Evolutionary conservation across 35 echinoderm and acorn worm species (phyloP), one percentile per base, ranked within the genome.

Genomic region (Ophioderma brevispina): DNA sequence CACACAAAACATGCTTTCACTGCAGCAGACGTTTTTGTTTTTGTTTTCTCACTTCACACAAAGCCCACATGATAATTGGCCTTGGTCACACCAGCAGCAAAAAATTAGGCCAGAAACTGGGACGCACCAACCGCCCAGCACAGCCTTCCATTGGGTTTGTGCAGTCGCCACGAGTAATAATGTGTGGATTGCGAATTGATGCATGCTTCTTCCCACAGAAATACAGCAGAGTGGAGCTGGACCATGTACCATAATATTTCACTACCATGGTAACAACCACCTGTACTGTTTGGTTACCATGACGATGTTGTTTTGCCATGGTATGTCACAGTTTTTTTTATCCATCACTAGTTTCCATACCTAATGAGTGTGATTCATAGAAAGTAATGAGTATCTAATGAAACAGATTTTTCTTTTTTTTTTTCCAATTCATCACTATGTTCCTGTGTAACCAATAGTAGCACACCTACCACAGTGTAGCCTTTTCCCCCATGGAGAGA

Each of bases 201-300:
- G 59, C 59, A 30, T 70, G 23, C 59, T 70, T 70, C 59, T 70
- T 70, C 59, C 59, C 59, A 70, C 59, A 70, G 59, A 70, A 70
- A 70, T 11, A 21, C 46, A 52, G 46, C 46, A 52, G 46, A 52
- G 46, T 52, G 46, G n/a, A 13, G 41, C 2, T 25, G 2, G 59
- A 70, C 59, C 4, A 70, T 30, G 2, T 15, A 30, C 59, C 59
- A 18, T 25, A 70, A 70, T 70, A 70, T 70, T 70, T 70, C 15
- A 70, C 59, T 30, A 30, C 59, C 59, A 70, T 70, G 59, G 59
- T 25, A 70, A 70, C 59, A 70, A 70, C 59, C 59, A 70, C 59
- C 59, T 70, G 59, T 70, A 70, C 59, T 70, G 59, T 70, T 70
- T 70, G n/a, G 59, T 70, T 70, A 25, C 59, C 23, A 70, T 70